These are phyloP conservation scores for Zeuzera pyrina DNA, from an alignment of 2,888 invertebrate species.

Conservation along the genomic window DNA sequence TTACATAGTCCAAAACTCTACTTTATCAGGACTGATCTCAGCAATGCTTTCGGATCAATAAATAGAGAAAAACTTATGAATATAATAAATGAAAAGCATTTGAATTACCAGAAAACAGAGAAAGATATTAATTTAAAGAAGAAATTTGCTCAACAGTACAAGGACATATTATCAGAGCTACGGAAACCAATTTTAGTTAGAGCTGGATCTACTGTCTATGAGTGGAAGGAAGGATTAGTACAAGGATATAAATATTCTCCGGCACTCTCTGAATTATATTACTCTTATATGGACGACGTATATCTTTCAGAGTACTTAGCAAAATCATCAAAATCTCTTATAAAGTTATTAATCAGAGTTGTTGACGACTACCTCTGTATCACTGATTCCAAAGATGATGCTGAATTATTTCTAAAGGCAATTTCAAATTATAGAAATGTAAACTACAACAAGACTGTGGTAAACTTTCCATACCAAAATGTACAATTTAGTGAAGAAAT, in stretches of 20 bases:
- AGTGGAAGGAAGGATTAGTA: constrained; percentile 59
- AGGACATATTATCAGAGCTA: constrained; percentile 46
- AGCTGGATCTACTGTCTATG: constrained; percentile 56
- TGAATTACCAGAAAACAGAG: constrained; percentile 33
- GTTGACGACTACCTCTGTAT: constrained; percentile 67
- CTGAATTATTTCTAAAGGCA: constrained; percentile 41
- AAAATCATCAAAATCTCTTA: constrained; percentile 18
- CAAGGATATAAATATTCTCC: constrained; percentile 67
- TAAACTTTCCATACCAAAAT: constrained; percentile 41
- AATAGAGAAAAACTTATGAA: constrained; percentile 40
- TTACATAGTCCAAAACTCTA: constrained; percentile 48
- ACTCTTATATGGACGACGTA: constrained; percentile 44
- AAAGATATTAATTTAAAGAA: constrained; percentile 33
- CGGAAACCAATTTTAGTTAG: constrained; percentile 50
- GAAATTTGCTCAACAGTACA: constrained; percentile 39
- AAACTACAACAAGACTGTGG: constrained; percentile 53
- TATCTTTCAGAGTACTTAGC: constrained; percentile 38
- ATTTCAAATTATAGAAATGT: constrained; percentile 53
- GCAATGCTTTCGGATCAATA: constrained; percentile 66
- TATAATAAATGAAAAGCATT: constrained; percentile 40
- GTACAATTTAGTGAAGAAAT: constrained; percentile 41
- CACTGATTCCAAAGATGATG: constrained; percentile 49
- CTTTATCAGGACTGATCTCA: constrained; percentile 60
- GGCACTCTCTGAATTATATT: constrained; percentile 62
- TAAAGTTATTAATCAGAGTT: constrained; percentile 49